A percentile compares a stretch with the other conserved stretches of the same genome.
phyloP scores from a whole-genome alignment of 2,888 invertebrate genomes.

The Nipponacmea schrenckii region DNA sequence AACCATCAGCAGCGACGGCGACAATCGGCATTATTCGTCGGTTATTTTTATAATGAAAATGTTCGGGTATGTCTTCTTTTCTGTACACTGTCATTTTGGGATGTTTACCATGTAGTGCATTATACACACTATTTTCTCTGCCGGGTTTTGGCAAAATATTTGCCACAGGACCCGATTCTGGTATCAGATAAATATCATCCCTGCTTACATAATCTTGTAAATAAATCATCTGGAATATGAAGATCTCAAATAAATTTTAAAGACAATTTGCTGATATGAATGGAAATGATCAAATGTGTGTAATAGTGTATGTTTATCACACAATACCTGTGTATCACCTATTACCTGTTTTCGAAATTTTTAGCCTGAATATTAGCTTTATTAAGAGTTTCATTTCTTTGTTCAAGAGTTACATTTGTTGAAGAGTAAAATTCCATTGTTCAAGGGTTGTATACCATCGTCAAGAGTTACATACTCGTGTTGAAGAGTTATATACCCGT shows the following conservation, averaged over 20 bases:
- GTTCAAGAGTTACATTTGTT: too few relatives aligned
- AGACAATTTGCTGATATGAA: too few relatives aligned
- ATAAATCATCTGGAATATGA: slow-evolving; percentile 21
- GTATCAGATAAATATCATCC: slow-evolving; percentile 27
- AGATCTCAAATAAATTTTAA: too few relatives aligned
- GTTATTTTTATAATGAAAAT: slow-evolving; percentile 75
- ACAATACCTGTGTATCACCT: too few relatives aligned
- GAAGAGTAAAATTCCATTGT: too few relatives aligned
- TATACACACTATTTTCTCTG: slow-evolving; percentile 32
- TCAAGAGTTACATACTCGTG: background rate
- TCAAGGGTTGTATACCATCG: too few relatives aligned
- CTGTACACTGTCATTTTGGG: slow-evolving; percentile 70
- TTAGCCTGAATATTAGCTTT: too few relatives aligned
- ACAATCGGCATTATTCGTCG: slow-evolving; percentile 75
- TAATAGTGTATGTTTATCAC: too few relatives aligned
- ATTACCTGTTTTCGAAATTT: too few relatives aligned
- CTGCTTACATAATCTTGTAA: slow-evolving; percentile 33
- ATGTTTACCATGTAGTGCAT: slow-evolving; percentile 30
- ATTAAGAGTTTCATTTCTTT: too few relatives aligned
- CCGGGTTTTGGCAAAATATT: slow-evolving; percentile 38
- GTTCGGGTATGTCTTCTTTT: slow-evolving; percentile 73
- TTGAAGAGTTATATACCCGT: background rate
- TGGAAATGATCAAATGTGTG: too few relatives aligned
- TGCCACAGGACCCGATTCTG: slow-evolving; percentile 36
- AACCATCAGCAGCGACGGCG: slow-evolving; percentile 75